A percentile compares a stretch with the other conserved stretches of the same genome.
These are phyloP conservation scores for Teleopsis dalmanni DNA, from an alignment of 1,140 invertebrate genomes.

Conservation along the genomic window DNA sequence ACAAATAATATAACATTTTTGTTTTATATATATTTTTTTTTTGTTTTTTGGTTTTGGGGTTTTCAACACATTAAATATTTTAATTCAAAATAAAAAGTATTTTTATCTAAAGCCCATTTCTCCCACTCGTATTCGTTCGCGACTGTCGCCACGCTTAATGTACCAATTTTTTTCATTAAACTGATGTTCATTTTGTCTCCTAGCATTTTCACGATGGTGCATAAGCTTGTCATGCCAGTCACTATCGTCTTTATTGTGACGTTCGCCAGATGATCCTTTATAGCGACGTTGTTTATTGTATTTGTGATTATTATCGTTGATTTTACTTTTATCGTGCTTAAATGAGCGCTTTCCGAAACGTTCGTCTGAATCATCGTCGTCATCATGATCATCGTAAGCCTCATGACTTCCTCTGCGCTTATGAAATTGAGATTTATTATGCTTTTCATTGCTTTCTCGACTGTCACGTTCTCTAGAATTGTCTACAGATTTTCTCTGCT, in stretches of 20 bases:
- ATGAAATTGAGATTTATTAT: no score
- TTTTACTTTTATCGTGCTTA: no score
- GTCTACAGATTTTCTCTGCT: neutral
- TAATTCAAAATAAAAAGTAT: neutral
- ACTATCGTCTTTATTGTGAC: no score
- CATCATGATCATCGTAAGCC: no score
- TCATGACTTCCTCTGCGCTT: no score
- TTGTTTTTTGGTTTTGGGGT: no score
- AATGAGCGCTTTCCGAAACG: constrained; percentile 7
- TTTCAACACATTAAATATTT: neutral
- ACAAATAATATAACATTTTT: no score
- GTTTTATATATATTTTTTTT: no score
- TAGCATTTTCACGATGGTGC: constrained; percentile 30
- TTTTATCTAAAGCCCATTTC: neutral
- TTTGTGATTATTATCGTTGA: no score
- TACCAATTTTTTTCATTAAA: constrained; percentile 33
- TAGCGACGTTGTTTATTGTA: no score
- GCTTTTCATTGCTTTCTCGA: no score
- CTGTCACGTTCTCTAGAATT: constrained; percentile 4
- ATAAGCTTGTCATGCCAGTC: constrained; percentile 35
- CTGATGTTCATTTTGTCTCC: constrained; percentile 22
- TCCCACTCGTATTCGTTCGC: constrained; percentile 24
- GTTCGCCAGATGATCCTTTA: no score
- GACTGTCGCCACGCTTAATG: constrained; percentile 28
- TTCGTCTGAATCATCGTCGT: constrained; percentile 2